Percentiles rank a stretch among this genome's conserved stretches.
Evolutionary conservation across 2,797 vertebrate species (phyloP).

Genomic region (Falco concolor): DNA sequence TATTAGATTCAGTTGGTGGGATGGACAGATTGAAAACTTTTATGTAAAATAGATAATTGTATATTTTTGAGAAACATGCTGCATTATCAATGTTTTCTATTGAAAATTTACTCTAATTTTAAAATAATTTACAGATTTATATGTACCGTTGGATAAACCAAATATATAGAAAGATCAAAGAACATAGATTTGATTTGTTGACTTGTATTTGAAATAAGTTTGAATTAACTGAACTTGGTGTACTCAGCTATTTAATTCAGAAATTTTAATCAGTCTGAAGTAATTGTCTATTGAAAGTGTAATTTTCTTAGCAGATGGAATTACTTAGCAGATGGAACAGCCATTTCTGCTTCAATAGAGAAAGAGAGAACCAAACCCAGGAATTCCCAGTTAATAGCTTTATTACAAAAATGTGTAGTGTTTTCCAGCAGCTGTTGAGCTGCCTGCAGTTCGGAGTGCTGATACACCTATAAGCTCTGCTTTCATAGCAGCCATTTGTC

Average conservation of each 20-base stretch:
- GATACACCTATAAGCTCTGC: slow-evolving; percentile 14
- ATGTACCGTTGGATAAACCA: slow-evolving; percentile 62
- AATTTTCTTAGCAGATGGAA: background rate
- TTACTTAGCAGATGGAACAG: background rate
- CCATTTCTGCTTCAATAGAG: background rate
- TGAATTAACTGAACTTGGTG: background rate
- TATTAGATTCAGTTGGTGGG: slow-evolving; percentile 63
- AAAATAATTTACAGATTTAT: slow-evolving; percentile 73
- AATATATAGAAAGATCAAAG: slow-evolving; percentile 62
- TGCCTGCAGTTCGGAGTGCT: slow-evolving; percentile 18
- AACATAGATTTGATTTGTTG: slow-evolving; percentile 33
- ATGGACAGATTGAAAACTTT: slow-evolving; percentile 62
- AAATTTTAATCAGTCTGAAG: background rate
- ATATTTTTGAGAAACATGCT: slow-evolving; percentile 77
- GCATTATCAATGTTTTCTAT: slow-evolving; percentile 71
- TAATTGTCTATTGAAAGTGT: background rate
- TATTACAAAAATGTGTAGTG: background rate
- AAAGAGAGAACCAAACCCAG: background rate
- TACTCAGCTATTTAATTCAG: slow-evolving; percentile 32
- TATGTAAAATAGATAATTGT: slow-evolving; percentile 76
- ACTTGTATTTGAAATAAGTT: slow-evolving; percentile 23
- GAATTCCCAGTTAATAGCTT: slow-evolving; percentile 16
- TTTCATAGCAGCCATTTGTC: background rate
- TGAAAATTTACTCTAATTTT: slow-evolving; percentile 63
- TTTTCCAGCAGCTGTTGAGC: slow-evolving; percentile 8